Percentiles rank a stretch among this genome's conserved stretches.
Evolutionary conservation across 2,113 vertebrate species (phyloP).

Genomic region (Mus pahari): DNA sequence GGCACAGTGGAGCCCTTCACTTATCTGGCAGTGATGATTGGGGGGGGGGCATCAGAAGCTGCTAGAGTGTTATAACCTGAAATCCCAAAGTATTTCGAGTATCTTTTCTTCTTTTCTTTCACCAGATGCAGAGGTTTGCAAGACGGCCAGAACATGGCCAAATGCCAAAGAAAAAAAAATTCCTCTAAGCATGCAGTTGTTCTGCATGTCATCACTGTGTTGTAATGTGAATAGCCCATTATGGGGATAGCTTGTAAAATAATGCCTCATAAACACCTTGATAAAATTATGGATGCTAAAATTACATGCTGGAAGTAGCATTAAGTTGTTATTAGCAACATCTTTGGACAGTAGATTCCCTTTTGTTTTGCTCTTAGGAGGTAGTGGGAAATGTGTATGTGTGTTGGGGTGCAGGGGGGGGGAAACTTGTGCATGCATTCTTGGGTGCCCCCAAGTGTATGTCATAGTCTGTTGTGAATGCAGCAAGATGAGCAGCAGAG

Average conservation of each 20-base stretch:
- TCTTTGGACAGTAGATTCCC: not conserved
- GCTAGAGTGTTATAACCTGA: not conserved
- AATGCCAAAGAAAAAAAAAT: not conserved
- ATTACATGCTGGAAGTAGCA: not conserved
- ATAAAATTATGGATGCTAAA: conserved; percentile 40
- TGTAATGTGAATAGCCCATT: not conserved
- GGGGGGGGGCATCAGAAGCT: not conserved
- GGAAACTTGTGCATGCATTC: not conserved
- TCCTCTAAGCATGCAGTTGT: not conserved
- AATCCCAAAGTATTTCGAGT: not conserved
- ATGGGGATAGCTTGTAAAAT: conserved; percentile 34
- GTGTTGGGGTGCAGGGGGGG: not conserved
- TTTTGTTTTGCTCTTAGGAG: conserved; percentile 34
- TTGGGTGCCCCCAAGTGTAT: not conserved
- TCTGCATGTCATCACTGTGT: conserved; percentile 19
- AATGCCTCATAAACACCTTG: conserved; percentile 36
- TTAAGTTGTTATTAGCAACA: conserved; percentile 41
- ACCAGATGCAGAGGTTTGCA: conserved; percentile 34
- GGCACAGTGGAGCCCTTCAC: not conserved
- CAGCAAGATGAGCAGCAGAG: not conserved
- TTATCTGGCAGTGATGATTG: not conserved
- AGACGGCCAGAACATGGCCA: not conserved
- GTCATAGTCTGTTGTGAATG: not conserved
- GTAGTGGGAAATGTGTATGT: not conserved
- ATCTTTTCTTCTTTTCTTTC: not conserved